Base-by-base conservation (phyloP, 2,888 invertebrate genomes). In the Asteroscopus sphinx region DNA sequence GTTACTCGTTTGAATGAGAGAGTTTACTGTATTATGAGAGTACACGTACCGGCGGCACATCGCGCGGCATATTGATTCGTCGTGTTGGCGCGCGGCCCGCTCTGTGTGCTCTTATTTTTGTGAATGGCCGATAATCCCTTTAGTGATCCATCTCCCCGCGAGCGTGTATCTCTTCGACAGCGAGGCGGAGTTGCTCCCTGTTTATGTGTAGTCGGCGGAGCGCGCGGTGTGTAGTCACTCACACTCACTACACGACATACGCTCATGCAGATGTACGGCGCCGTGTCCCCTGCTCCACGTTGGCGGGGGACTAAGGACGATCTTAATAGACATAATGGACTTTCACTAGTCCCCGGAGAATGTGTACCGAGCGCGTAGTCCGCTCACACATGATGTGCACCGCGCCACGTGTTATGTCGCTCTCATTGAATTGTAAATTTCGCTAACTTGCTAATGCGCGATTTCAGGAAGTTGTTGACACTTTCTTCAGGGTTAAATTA, bases 381-480 rank as follows among this genome's bases (percentile, higher is more conserved):
- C 12, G 26, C 36, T 53, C 70, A 60, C 60, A 37, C 33, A 58
- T 37, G 36, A 68, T 58, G 49, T 28, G 59, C 33, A 51, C 39
- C 28, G 15, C 41, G 13, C 25, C 13, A 8, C 21, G 12, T 5
- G 40, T 16, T 16, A n/a, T 35, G 16, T 28, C 30, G 52, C 42
- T 56, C 55, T 78, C 73, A 80, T 77, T 79, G 71, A 76, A 77
- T 75, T 68, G 68, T 74, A 71, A 76, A 72, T 54, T 64, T 32
- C 51, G 57, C 45, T 55, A 58, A 65, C 52, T 76, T 67, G 52
- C 61, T 60, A 58, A 57, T 63, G 58, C 54, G 42, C 48, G 26
- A 51, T 58, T 45, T 45, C 16, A 40, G 8, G 6, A 53, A 61
- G 30, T 51, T 55, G 32, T 47, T 30, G 40, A 60, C 65, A 54